A percentile compares a stretch with the other conserved stretches of the same genome.
Conservation (phyloP, 2,797 vertebrate genomes). For the Gymnoscopelus microlampas region DNA sequence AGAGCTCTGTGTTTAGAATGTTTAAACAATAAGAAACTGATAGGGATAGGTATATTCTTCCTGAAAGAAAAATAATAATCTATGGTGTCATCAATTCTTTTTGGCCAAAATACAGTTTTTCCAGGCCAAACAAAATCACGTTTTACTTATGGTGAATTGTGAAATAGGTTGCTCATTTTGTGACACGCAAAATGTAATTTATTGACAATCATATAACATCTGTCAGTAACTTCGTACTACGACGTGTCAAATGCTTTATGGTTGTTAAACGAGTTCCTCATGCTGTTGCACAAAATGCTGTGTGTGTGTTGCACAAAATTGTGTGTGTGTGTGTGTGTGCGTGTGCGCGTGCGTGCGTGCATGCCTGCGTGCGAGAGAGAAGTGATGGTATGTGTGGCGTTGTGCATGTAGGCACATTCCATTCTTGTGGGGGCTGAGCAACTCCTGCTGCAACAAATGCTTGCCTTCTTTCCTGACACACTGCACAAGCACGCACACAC, state of each 20-base stretch:
- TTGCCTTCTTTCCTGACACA: slow-evolving; percentile 8
- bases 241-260: background rate
- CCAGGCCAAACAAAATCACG: background rate
- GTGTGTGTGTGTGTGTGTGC: background rate
- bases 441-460: slow-evolving; percentile 41
- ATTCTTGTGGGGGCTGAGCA: slow-evolving; percentile 29
- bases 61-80: no score
- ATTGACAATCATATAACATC: background rate
- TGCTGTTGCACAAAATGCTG: background rate
- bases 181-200: background rate
- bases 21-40: slow-evolving; percentile 17
- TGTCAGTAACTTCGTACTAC: background rate
- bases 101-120: background rate
- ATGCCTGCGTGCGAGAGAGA: background rate
- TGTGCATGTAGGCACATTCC: slow-evolving; percentile 41
- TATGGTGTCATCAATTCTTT: slow-evolving; percentile 11
- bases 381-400: slow-evolving; percentile 15
- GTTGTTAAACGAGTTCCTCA: background rate
- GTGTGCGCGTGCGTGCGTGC: background rate
- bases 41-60: background rate
- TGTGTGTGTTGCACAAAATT: background rate
- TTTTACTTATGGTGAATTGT: background rate
- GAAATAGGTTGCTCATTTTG: background rate
- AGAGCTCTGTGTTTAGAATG: slow-evolving; percentile 6
- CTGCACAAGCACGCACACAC: background rate